Evolutionary conservation across 2,888 invertebrate genomes (phyloP), one percentile per base, ranked within the genome.

Genomic region (Spodoptera exigua): DNA sequence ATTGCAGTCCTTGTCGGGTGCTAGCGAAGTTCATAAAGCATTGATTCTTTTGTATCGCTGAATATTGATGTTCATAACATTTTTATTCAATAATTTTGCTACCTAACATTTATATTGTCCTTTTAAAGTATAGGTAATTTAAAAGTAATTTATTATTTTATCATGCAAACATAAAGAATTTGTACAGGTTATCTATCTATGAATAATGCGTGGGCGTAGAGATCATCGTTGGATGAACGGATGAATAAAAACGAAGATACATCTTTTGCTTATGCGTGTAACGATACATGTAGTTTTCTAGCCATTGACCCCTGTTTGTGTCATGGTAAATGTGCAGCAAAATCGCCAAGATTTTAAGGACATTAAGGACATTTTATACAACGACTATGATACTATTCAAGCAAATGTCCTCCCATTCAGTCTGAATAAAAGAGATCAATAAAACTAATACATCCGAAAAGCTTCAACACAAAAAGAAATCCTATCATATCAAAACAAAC

Each of bases 401-500:
- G 44, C 21, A 67, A 34, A 67, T 32, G 7, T 58, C 39, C 14
- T 39, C 13, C 13, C 44, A 9, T 27, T 48, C 39, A 64, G 32
- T 53, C 7, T 43, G 34, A 65, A 61, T 52, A 45, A 61, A 43
- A 62, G 55, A 59, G 62, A 60, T 55, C 52, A 57, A 57, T 58
- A 51, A 61, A 65, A 41, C 34, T 34, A 39, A 57, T 53, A 58
- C 48, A 55, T 40, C 41, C 45, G 27, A 59, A 60, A 51, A 35
- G 17, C 52, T 34, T 35, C 54, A 12, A 69, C 63, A 67, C 49
- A 63, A 69, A 70, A 61, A 61, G 56, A 74, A 78, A 78, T 74
- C 67, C 57, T 60, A 65, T 69, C 52, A 73, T 69, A 76, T 78
- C 57, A 61, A 68, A 71, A 66, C 65, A 69, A 69, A 64, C 59